Evolutionary conservation across 2,888 invertebrate genomes (phyloP).

Genomic region (Abrostola tripartita): DNA sequence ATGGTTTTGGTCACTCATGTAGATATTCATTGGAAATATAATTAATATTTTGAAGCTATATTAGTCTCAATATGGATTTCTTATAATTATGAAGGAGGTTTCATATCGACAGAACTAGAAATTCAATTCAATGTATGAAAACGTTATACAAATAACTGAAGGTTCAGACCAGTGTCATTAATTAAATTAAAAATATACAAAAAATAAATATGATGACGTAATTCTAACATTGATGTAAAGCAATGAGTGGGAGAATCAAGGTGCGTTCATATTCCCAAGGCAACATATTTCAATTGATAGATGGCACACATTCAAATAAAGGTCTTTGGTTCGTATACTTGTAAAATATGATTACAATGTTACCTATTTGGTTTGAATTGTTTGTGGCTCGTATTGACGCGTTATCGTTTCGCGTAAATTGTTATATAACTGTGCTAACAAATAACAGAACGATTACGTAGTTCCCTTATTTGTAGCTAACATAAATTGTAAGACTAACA

Average conservation of each 20-base stretch:
- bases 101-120: background rate
- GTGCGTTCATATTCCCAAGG: conserved; percentile 51
- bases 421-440: conserved; percentile 32
- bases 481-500: conserved; percentile 13
- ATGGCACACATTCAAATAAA: conserved; percentile 45
- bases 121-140: background rate
- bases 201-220: conserved; percentile 37
- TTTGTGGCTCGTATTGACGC: background rate
- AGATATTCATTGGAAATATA: background rate
- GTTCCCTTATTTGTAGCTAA: conserved; percentile 16
- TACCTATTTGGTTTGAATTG: conserved; percentile 2
- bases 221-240: conserved; percentile 40
- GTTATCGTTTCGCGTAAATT: conserved; percentile 15
- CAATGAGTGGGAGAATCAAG: conserved; percentile 55
- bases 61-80: background rate
- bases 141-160: conserved; percentile 1
- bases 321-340: conserved; percentile 23
- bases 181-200: conserved; percentile 34
- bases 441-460: conserved; percentile 27
- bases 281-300: conserved; percentile 47
- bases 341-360: conserved; percentile 14
- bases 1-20: background rate
- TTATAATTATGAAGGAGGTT: background rate
- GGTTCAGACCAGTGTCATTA: conserved; percentile 13
- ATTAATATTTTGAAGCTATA: background rate